phyloP scores from a whole-genome alignment of 2,797 vertebrate genomes.

The Eulemur albifrons region DNA sequence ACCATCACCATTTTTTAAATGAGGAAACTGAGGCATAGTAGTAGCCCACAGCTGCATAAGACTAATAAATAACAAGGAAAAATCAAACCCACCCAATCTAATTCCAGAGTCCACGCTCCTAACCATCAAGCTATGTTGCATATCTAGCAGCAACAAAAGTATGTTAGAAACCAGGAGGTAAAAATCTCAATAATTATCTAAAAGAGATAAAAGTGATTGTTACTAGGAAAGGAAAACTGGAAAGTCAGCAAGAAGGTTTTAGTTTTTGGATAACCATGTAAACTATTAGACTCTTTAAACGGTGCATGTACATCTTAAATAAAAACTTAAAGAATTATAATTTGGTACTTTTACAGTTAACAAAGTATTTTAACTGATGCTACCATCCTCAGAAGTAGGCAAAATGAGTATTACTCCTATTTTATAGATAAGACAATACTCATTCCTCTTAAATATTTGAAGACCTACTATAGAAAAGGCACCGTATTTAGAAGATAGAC shows the following conservation, averaged over 20 bases:
- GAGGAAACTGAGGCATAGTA: not conserved
- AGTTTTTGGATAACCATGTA: not conserved
- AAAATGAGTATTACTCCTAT: constrained; percentile 12
- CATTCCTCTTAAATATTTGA: constrained; percentile 38
- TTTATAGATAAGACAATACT: constrained; percentile 10
- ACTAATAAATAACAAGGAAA: not conserved
- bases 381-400: not conserved
- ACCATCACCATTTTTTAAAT: not conserved
- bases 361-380: constrained; percentile 16
- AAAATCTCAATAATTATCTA: not conserved
- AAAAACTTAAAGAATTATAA: not conserved
- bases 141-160: not conserved
- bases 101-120: not conserved
- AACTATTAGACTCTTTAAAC: not conserved
- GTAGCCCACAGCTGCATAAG: not conserved
- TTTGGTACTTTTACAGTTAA: constrained; percentile 3
- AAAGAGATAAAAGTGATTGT: not conserved
- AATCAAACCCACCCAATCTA: not conserved
- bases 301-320: not conserved
- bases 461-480: not conserved
- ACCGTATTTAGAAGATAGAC: not conserved
- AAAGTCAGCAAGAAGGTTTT: not conserved
- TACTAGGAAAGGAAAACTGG: not conserved
- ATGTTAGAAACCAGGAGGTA: not conserved
- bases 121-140: not conserved